Evolutionary conservation across 2,797 vertebrate species (phyloP).

Genomic region (Petrocephalus sullivani): DNA sequence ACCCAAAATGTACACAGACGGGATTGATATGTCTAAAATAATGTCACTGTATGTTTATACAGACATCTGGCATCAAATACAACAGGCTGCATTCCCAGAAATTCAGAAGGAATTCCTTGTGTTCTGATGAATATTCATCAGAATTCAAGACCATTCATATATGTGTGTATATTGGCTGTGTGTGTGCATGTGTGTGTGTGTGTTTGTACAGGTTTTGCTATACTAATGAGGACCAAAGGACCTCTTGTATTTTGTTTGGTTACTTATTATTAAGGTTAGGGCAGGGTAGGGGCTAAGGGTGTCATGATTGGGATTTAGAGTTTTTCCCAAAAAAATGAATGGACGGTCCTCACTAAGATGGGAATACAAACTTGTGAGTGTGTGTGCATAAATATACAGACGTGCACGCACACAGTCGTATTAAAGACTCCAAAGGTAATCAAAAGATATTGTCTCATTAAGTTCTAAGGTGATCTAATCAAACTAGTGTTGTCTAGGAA

Average conservation of each 20-base stretch:
- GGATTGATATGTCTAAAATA: constrained; percentile 15
- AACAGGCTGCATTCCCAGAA: constrained; percentile 3
- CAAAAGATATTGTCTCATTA: not conserved
- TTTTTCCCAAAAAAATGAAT: not conserved
- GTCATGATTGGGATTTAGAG: not conserved
- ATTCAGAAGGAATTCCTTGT: not conserved
- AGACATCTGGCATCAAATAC: constrained; percentile 15
- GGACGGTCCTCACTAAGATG: not conserved
- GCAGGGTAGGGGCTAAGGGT: not conserved
- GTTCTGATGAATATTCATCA: not conserved
- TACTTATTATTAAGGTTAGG: not conserved
- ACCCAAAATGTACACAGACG: constrained; percentile 26
- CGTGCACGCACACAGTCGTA: not conserved
- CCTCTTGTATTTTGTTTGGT: not conserved
- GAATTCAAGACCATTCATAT: not conserved
- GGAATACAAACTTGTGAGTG: not conserved
- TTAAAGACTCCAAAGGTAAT: constrained; percentile 4
- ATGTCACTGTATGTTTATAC: constrained; percentile 21
- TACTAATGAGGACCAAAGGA: too few species aligned
- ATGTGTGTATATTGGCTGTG: not conserved
- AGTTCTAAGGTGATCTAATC: not conserved
- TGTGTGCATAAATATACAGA: not conserved
- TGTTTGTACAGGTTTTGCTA: not conserved
- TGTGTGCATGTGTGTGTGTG: not conserved
- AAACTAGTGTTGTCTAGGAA: not conserved